Conservation (phyloP, 2,888 invertebrate species). For the Lottia gigantea region DNA sequence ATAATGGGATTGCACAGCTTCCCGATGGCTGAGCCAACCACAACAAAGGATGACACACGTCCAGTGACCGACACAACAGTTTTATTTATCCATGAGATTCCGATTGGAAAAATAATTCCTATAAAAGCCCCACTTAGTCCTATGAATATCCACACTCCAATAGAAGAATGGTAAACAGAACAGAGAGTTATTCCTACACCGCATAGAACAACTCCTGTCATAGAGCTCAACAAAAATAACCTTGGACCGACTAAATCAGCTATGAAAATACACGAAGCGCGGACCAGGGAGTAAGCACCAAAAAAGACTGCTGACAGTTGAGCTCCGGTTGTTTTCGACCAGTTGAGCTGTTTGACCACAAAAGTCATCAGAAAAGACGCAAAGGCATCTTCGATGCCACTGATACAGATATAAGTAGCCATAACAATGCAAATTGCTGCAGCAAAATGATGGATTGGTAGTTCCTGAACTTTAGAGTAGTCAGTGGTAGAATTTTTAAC, state of each 20-base stretch:
- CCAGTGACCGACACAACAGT: not conserved
- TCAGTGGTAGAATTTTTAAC: not conserved
- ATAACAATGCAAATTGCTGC: not conserved
- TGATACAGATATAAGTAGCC: not conserved
- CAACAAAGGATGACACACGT: not conserved
- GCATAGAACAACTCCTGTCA: not conserved
- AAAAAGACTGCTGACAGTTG: not conserved
- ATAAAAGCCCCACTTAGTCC: not conserved
- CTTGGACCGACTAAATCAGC: not conserved
- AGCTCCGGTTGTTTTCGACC: not conserved
- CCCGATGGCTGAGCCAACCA: not conserved
- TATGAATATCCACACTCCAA: not conserved
- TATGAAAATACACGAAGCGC: not conserved
- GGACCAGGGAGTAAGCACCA: not conserved
- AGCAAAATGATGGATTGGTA: not conserved
- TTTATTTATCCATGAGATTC: not conserved
- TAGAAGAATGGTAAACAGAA: not conserved
- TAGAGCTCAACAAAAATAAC: not conserved
- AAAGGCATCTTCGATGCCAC: not conserved
- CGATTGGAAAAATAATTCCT: not conserved
- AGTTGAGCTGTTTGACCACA: not conserved
- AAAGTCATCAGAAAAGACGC: not conserved
- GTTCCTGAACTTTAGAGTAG: not conserved
- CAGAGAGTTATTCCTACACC: not conserved
- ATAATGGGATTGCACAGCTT: not conserved